Conservation (phyloP, 92 coral and sea anemone species). For the Hydrozoanthus gracilis region DNA sequence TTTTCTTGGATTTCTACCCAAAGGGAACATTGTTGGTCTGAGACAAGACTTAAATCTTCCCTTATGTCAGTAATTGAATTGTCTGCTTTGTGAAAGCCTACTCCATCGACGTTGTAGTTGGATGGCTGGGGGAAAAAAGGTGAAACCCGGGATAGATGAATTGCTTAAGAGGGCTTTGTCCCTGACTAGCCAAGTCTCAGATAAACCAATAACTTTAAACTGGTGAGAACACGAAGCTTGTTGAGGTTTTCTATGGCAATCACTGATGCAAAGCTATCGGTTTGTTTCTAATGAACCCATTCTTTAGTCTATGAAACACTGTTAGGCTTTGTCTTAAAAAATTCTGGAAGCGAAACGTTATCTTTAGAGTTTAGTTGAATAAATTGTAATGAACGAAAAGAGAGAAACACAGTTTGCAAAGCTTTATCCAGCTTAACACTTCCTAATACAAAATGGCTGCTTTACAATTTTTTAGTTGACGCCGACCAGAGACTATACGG, state of each 20-base stretch:
- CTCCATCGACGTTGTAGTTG: constrained; percentile 49
- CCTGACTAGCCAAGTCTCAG: constrained; percentile 33
- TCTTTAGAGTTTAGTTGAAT: too few species aligned
- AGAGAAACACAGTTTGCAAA: too few species aligned
- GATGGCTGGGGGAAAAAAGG: constrained; percentile 47
- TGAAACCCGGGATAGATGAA: constrained; percentile 34
- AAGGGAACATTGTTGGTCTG: neutral
- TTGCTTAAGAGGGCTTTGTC: neutral
- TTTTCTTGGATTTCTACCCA: constrained; percentile 37
- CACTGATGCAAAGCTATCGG: neutral
- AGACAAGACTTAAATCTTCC: neutral
- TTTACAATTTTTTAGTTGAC: too few species aligned
- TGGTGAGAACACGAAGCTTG: neutral
- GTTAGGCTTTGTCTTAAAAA: too few species aligned
- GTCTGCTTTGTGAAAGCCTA: constrained; percentile 39
- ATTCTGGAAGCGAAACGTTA: too few species aligned
- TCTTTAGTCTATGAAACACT: too few species aligned
- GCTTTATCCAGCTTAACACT: too few species aligned
- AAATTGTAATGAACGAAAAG: too few species aligned
- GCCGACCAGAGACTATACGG: too few species aligned
- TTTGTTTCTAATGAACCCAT: neutral
- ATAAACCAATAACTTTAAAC: constrained; percentile 53
- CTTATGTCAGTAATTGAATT: neutral
- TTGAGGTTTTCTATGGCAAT: neutral
- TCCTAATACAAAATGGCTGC: too few species aligned